A percentile compares a stretch with the other conserved stretches of the same genome.
Conservation (phyloP, 2,888 invertebrate species). For the Trissolcus brochymenae region DNA sequence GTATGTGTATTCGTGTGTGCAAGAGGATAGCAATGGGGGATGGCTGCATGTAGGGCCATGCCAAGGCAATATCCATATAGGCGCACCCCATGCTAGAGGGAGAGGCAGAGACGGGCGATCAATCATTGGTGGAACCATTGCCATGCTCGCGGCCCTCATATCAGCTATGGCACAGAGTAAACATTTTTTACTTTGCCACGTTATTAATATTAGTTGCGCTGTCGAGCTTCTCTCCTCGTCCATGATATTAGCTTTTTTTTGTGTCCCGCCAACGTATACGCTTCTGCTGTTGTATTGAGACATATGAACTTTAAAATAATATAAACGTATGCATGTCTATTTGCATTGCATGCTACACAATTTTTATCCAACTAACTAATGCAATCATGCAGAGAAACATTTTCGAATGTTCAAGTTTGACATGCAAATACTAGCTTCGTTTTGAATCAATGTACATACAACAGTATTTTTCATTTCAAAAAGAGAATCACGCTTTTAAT, state of each 20-base stretch:
- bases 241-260: slow-evolving; percentile 54
- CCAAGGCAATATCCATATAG: slow-evolving; percentile 70
- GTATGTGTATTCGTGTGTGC: slow-evolving; percentile 33
- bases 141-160: slow-evolving; percentile 74
- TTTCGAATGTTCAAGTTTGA: background rate
- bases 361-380: slow-evolving; percentile 9
- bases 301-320: slow-evolving; percentile 50
- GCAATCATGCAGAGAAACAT: slow-evolving; percentile 6
- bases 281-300: slow-evolving; percentile 56
- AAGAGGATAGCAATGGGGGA: slow-evolving; percentile 51
- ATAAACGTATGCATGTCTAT: slow-evolving; percentile 41
- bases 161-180: slow-evolving; percentile 74
- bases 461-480: no score
- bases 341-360: slow-evolving; percentile 8
- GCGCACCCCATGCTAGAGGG: slow-evolving; percentile 69
- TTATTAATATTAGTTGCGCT: slow-evolving; percentile 74
- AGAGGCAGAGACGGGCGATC: slow-evolving; percentile 72
- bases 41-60: slow-evolving; percentile 63
- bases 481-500: no score
- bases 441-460: no score
- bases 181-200: slow-evolving; percentile 76
- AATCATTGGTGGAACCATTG: slow-evolving; percentile 73
- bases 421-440: no score
- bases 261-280: slow-evolving; percentile 37
- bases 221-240: slow-evolving; percentile 54